These are phyloP conservation scores for Heliopora coerulea DNA, from an alignment of 92 coral and sea anemone species.

Conservation along the genomic window DNA sequence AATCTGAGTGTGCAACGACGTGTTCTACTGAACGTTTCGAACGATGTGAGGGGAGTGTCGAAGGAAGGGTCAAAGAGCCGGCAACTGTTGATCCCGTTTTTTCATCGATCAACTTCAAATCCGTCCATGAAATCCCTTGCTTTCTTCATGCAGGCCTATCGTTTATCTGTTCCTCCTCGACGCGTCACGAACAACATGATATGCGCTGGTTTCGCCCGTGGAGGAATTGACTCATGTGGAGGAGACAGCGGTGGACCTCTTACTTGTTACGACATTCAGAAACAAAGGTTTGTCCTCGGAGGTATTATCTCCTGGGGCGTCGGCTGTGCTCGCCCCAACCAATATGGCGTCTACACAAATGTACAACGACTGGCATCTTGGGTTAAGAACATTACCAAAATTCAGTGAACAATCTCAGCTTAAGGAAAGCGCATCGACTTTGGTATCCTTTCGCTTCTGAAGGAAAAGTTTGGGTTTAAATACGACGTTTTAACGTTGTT, in stretches of 20 bases:
- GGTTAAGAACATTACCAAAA: slow-evolving; percentile 20
- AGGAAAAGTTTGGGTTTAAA: too few relatives aligned
- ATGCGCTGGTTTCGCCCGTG: slow-evolving; percentile 24
- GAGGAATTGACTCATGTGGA: slow-evolving; percentile 20
- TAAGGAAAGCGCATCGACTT: too few relatives aligned
- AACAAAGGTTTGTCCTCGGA: slow-evolving; percentile 26
- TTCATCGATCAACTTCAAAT: too few relatives aligned
- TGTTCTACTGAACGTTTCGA: too few relatives aligned
- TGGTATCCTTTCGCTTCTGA: too few relatives aligned
- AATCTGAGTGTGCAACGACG: too few relatives aligned
- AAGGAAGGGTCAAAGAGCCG: too few relatives aligned
- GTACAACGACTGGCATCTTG: slow-evolving; percentile 11
- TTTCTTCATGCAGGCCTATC: slow-evolving; percentile 6
- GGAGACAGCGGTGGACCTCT: slow-evolving; percentile 40
- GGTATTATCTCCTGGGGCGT: slow-evolving; percentile 34
- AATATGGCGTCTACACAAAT: slow-evolving; percentile 21
- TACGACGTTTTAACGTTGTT: too few relatives aligned
- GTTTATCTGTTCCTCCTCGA: neutral
- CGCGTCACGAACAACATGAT: slow-evolving; percentile 19
- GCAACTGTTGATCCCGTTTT: too few relatives aligned
- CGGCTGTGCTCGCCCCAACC: slow-evolving; percentile 19
- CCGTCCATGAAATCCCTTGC: too few relatives aligned
- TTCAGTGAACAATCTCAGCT: too few relatives aligned
- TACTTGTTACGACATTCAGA: slow-evolving; percentile 1
- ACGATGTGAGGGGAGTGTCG: too few relatives aligned